Base-by-base conservation (phyloP, 2,113 vertebrate genomes). In the Eleginops maclovinus region DNA sequence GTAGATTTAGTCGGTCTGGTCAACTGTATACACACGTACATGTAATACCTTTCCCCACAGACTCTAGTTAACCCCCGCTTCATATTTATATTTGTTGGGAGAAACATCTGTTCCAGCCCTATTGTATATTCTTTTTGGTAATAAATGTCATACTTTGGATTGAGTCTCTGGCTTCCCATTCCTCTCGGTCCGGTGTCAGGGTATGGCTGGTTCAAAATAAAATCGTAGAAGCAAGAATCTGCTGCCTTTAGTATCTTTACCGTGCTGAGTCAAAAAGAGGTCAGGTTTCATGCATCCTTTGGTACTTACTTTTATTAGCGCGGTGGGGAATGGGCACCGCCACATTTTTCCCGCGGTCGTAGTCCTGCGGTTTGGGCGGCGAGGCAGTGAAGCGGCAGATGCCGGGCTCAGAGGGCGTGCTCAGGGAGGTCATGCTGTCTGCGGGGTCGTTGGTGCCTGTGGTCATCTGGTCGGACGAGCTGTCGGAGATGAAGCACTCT, bases 311-410 rank as follows among this genome's bases (percentile, higher is more conserved):
- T 92, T 99, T 94, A 81, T 93, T 98, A 77, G 98, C 98, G 1
- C 98, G 95, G 94, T 99, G 98, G 0, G 98, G 98, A 91, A 99
- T 99, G 92, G 97, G 97, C 77, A 99, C 97, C 0, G 97, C 97
- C 92, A 99, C 97, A 0, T 96, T 96, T 90, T 98, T 98, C 86
- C 97, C 96, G 0, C 96, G 94, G 93, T 98, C 97, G 0, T 96
- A 96, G 82, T 94, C 93, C 79, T 94, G 93, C 21, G 93, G 93
- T 89, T 94, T 94, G 79, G 93, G 93, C 2, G 93, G 93, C 0
- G 93, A 94, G 87, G 93, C 93, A 15, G 93, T 94, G 82, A 94
- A 94, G 86, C 93, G 93, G 87, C 93, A 94, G 88, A 94, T 93
- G 72, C 93, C 93, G 0, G 93, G 92, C 58, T 94, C 93, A 13